Evolutionary conservation across 1,140 invertebrate genomes (phyloP).

Genomic region (Rhyacophila brunnea): DNA sequence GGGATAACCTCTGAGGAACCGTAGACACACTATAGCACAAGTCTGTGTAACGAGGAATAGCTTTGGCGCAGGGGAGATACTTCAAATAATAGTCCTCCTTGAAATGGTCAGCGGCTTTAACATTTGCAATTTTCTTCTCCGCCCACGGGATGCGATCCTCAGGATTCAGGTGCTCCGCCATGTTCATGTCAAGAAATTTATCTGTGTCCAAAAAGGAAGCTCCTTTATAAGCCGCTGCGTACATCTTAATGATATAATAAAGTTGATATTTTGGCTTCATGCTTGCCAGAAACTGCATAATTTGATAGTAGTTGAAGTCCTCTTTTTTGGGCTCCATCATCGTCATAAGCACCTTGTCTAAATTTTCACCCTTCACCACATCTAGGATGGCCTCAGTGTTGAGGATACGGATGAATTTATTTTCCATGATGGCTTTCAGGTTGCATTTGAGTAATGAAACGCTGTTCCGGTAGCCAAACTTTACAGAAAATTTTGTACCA

Average conservation of each 20-base stretch:
- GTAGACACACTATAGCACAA: constrained; percentile 8
- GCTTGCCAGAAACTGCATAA: neutral
- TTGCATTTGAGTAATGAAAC: constrained; percentile 5
- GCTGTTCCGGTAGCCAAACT: constrained; percentile 12
- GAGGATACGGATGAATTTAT: constrained; percentile 1
- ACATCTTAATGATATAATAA: constrained; percentile 23
- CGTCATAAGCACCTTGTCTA: constrained; percentile 11
- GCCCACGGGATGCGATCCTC: constrained; percentile 17
- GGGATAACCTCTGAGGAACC: neutral
- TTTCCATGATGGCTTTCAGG: constrained; percentile 6
- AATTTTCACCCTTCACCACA: constrained; percentile 19
- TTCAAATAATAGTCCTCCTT: constrained; percentile 23
- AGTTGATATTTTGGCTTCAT: constrained; percentile 12
- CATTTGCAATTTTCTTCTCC: constrained; percentile 8
- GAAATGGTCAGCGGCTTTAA: neutral
- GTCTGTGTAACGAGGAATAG: constrained; percentile 15
- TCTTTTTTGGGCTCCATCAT: constrained; percentile 1
- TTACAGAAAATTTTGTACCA: neutral
- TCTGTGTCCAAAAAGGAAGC: constrained; percentile 2
- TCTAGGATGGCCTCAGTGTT: constrained; percentile 9
- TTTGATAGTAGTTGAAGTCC: constrained; percentile 4
- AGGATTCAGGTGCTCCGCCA: constrained; percentile 4
- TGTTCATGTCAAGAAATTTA: constrained; percentile 6
- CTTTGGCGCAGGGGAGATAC: constrained; percentile 10
- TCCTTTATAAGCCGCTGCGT: constrained; percentile 13